Conservation (phyloP, 2,113 vertebrate species). For the Perognathus longimembris region DNA sequence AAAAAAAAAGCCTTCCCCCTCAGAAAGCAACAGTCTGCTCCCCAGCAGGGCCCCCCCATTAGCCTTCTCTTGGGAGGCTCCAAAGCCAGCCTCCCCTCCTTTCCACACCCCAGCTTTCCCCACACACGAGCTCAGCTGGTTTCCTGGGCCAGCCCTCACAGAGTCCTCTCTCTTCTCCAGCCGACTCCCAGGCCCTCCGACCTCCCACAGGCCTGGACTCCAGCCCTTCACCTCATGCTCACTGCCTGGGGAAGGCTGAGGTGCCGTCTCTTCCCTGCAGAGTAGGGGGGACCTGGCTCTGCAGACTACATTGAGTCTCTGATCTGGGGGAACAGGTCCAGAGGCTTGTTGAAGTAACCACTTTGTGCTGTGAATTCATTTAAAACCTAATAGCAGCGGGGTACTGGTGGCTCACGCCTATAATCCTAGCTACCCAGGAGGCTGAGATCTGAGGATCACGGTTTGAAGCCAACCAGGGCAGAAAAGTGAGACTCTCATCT, state of each 20-base stretch:
- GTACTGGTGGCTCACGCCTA: too few species aligned
- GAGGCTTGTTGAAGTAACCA: background rate
- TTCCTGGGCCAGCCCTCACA: accelerated
- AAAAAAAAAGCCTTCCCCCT: background rate
- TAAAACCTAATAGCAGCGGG: background rate
- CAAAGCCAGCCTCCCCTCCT: background rate
- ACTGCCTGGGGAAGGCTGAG: background rate
- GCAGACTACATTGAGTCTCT: too few species aligned
- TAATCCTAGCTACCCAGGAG: too few species aligned
- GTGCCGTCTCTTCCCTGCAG: background rate
- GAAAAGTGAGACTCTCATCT: too few species aligned
- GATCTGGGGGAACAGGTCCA: background rate
- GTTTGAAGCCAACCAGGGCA: too few species aligned
- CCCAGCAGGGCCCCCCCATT: background rate
- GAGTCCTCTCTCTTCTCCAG: too few species aligned
- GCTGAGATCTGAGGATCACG: too few species aligned
- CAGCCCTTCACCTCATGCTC: accelerated
- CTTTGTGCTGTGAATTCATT: background rate
- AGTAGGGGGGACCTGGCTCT: too few species aligned
- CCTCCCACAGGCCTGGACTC: accelerated
- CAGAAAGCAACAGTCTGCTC: background rate
- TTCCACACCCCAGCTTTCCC: background rate
- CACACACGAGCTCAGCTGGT: background rate
- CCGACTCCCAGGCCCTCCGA: background rate
- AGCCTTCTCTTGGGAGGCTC: background rate